phyloP scores from a whole-genome alignment of 1,140 invertebrate genomes.

The Eciton burchellii region DNA sequence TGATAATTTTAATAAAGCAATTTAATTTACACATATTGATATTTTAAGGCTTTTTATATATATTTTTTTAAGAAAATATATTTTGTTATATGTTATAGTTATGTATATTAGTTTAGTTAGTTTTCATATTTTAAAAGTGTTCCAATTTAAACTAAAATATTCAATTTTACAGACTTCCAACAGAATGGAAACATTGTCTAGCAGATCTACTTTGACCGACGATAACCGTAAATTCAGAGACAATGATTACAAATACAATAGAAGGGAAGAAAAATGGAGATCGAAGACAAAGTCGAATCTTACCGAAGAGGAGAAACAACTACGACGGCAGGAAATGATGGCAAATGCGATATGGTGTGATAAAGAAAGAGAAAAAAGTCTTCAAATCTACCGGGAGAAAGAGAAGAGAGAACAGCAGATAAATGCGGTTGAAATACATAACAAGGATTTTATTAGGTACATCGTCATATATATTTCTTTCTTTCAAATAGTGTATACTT shows the following conservation, averaged over 20 bases:
- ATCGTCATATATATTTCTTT: neutral
- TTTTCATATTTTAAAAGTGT: too few relatives aligned
- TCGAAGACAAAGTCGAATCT: conserved; percentile 79
- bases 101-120: too few relatives aligned
- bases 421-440: conserved; percentile 82
- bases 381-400: conserved; percentile 88
- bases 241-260: too few relatives aligned
- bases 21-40: too few relatives aligned
- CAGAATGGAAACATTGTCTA: neutral
- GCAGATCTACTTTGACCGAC: conserved; percentile 10
- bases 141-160: conserved; percentile 11
- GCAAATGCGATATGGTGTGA: conserved; percentile 91
- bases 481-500: neutral
- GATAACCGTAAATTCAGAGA: conserved; percentile 12
- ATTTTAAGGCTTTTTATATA: too few relatives aligned
- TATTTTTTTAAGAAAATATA: too few relatives aligned
- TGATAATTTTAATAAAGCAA: conserved; percentile 5
- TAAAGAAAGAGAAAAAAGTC: conserved; percentile 88
- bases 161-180: conserved; percentile 3
- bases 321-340: conserved; percentile 92
- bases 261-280: conserved; percentile 46
- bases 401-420: conserved; percentile 87
- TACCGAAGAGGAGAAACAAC: conserved; percentile 90
- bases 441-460: conserved; percentile 87
- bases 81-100: too few relatives aligned